These are phyloP conservation scores for Ceyx erithaca DNA, from an alignment of 2,797 vertebrate genomes.

Conservation along the genomic window DNA sequence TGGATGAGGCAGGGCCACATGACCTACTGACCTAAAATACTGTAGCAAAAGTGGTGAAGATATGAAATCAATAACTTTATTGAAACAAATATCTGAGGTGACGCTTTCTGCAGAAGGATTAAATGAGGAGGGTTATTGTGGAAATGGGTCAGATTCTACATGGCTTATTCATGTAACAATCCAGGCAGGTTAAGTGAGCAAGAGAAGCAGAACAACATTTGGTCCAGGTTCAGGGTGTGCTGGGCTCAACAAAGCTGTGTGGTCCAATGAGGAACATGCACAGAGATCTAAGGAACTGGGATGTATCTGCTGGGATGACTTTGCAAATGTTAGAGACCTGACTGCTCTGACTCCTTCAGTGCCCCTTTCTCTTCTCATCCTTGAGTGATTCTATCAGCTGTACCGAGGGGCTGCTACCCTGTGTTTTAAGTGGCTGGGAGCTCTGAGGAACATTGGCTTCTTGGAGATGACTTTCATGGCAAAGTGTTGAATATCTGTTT, in stretches of 20 bases:
- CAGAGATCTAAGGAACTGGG: not conserved
- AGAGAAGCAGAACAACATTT: not conserved
- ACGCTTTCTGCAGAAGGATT: slow-evolving; percentile 23
- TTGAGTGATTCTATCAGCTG: too few species aligned
- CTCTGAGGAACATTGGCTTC: not conserved
- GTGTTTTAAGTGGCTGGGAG: not conserved
- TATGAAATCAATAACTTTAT: slow-evolving; percentile 68
- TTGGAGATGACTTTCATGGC: not conserved
- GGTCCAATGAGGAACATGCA: rapidly evolving
- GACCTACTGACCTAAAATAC: slow-evolving; percentile 58
- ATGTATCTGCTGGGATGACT: not conserved
- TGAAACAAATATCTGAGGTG: slow-evolving; percentile 5
- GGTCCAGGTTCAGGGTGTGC: too few species aligned
- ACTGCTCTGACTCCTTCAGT: too few species aligned
- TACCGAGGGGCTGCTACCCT: rapidly evolving
- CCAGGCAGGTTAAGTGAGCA: rapidly evolving
- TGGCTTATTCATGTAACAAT: not conserved
- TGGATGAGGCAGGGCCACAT: slow-evolving; percentile 61
- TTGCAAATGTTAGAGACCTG: not conserved
- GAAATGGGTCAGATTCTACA: not conserved
- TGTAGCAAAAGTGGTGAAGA: slow-evolving; percentile 45
- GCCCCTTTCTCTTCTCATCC: not conserved
- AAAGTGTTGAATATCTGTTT: not conserved
- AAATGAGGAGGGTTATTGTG: not conserved
- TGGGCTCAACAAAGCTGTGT: not conserved